Conservation (phyloP, 2,888 invertebrate species). For the Nomada lathburiana region DNA sequence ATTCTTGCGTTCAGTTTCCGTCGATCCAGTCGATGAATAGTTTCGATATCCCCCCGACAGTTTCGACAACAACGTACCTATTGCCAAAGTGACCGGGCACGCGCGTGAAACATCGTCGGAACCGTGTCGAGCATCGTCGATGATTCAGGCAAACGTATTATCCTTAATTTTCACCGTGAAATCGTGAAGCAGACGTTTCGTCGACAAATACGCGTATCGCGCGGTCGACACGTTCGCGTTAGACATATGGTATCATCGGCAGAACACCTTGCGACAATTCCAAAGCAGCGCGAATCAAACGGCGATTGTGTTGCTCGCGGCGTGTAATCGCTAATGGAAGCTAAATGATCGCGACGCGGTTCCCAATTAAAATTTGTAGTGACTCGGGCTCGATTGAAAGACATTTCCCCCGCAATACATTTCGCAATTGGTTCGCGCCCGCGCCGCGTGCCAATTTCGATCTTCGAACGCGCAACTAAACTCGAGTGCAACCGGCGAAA, state of each 20-base stretch:
- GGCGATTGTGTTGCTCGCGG: conserved; percentile 16
- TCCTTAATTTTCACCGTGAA: conserved; percentile 69
- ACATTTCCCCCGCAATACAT: too few relatives aligned
- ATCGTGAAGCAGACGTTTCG: conserved; percentile 57
- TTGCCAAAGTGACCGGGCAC: background rate
- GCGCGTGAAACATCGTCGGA: conserved; percentile 10
- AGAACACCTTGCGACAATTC: conserved; percentile 41
- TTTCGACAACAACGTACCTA: conserved; percentile 11
- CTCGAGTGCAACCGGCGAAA: conserved; percentile 68
- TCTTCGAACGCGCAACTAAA: conserved; percentile 67
- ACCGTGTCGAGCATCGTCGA: conserved; percentile 44
- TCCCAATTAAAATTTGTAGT: background rate
- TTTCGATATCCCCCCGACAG: background rate
- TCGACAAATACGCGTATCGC: conserved; percentile 18
- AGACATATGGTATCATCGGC: conserved; percentile 30
- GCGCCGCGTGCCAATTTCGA: background rate
- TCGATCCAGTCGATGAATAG: conserved; percentile 1
- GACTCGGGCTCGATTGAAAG: too few relatives aligned
- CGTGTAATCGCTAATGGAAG: background rate
- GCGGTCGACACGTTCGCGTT: conserved; percentile 42
- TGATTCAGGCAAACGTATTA: conserved; percentile 61
- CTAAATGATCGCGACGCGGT: too few relatives aligned
- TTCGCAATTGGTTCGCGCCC: background rate
- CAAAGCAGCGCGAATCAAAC: conserved; percentile 40
- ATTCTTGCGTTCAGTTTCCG: background rate